These are phyloP conservation scores for Sitta europaea DNA, from an alignment of 2,113 vertebrate species.

Conservation along the genomic window DNA sequence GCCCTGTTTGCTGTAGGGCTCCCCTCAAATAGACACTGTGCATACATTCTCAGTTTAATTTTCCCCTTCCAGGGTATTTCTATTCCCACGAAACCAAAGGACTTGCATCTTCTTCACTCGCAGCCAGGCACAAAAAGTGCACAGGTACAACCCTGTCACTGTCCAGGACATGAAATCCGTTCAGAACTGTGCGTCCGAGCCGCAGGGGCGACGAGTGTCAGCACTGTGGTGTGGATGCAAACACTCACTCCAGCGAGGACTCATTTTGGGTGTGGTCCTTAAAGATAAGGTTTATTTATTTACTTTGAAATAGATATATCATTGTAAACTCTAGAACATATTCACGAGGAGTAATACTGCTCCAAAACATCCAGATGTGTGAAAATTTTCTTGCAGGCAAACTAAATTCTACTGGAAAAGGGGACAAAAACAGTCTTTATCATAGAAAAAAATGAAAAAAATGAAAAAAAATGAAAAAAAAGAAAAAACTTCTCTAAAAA, in stretches of 20 bases:
- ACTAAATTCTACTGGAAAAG: neutral
- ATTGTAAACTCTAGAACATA: neutral
- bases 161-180: neutral
- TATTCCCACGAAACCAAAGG: neutral
- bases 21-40: neutral
- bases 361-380: neutral
- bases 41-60: neutral
- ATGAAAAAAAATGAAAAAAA: too few species aligned
- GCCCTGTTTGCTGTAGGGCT: neutral
- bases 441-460: too few species aligned
- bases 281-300: neutral
- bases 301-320: neutral
- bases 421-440: neutral
- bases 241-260: neutral
- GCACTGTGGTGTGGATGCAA: neutral
- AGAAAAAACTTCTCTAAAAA: neutral
- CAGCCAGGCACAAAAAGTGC: neutral
- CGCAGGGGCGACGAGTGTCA: rapidly evolving
- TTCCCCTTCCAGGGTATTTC: neutral
- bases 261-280: neutral
- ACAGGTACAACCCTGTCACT: neutral
- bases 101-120: neutral
- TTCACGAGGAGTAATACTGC: neutral
- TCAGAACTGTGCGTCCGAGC: neutral
- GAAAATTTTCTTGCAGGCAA: neutral